These are phyloP conservation scores for Petrolisthes cinctipes DNA, from an alignment of 2,888 invertebrate genomes.

Conservation along the genomic window DNA sequence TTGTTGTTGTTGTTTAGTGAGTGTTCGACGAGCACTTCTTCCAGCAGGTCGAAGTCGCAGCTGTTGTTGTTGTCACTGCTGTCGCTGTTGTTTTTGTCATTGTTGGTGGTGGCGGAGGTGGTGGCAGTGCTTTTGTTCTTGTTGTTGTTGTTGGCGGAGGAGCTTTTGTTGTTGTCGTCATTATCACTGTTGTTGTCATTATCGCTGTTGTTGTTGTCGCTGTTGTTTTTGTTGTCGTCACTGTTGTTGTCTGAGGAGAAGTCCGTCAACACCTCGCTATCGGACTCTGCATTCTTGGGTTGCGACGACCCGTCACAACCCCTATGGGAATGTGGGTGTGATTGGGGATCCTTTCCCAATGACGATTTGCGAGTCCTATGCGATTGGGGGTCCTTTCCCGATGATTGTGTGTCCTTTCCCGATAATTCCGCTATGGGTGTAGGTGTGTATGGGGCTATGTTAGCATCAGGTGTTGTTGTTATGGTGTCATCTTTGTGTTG, in stretches of 20 bases:
- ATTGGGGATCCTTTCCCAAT: too few relatives aligned
- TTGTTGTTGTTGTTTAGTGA: conserved; percentile 52
- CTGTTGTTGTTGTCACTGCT: conserved; percentile 1
- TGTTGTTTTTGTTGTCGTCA: too few relatives aligned
- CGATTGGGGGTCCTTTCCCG: too few relatives aligned
- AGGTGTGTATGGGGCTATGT: conserved; percentile 32
- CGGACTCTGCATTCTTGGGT: conserved; percentile 15
- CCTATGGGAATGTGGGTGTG: too few relatives aligned
- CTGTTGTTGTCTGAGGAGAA: conserved; percentile 58
- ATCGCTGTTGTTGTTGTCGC: not conserved
- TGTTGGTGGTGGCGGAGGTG: too few relatives aligned
- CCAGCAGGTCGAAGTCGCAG: conserved; percentile 58
- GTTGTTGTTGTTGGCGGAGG: too few relatives aligned
- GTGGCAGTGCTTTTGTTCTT: too few relatives aligned
- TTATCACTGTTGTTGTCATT: conserved; percentile 31
- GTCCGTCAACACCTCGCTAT: conserved; percentile 52
- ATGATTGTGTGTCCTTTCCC: not conserved
- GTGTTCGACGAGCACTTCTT: conserved; percentile 57
- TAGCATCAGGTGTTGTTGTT: not conserved
- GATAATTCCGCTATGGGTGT: not conserved
- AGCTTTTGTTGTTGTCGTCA: conserved; percentile 28
- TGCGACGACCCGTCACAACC: too few relatives aligned
- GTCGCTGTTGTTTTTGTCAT: too few relatives aligned
- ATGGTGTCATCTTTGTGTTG: conserved; percentile 7
- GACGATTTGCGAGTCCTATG: too few relatives aligned